Conservation (phyloP, 2,888 invertebrate genomes). For the Panopea generosa region DNA sequence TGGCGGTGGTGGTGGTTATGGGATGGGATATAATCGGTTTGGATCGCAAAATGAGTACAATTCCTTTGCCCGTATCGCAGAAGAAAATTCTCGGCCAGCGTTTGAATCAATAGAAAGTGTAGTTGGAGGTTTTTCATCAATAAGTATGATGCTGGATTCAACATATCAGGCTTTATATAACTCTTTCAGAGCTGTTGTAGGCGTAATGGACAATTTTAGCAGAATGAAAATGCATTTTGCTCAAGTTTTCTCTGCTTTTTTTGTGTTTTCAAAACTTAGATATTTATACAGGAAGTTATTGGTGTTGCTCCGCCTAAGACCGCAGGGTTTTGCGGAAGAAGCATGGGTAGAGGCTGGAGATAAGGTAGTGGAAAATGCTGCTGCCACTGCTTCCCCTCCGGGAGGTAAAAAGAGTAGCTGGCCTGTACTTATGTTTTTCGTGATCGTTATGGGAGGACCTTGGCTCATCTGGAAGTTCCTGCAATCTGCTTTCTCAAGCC, state of each 20-base stretch:
- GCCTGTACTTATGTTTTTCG: conserved; percentile 96
- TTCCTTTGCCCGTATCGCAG: conserved; percentile 92
- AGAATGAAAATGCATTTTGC: conserved; percentile 93
- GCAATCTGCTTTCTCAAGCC: conserved; percentile 39
- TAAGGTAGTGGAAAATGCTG: conserved; percentile 65
- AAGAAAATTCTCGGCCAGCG: conserved; percentile 95
- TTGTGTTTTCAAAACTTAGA: conserved; percentile 91
- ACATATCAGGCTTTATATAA: conserved; percentile 98
- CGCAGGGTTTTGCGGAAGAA: conserved; percentile 84
- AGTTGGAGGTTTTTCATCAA: conserved; percentile 95
- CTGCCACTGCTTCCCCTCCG: conserved; percentile 80
- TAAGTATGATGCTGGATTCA: conserved; percentile 98
- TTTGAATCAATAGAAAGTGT: conserved; percentile 98
- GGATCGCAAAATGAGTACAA: conserved; percentile 64
- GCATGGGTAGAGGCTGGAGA: conserved; percentile 82
- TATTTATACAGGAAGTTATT: conserved; percentile 93
- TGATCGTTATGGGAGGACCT: conserved; percentile 95
- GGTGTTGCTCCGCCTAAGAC: conserved; percentile 87
- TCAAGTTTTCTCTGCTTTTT: conserved; percentile 94
- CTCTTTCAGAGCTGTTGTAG: conserved; percentile 97
- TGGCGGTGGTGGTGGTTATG: conserved; percentile 62
- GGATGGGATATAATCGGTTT: conserved; percentile 68
- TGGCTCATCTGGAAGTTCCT: conserved; percentile 95
- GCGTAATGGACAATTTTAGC: conserved; percentile 98
- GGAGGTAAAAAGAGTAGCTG: conserved; percentile 88